Conservation (phyloP, 2,797 vertebrate species). For the Pangasius krempfi region DNA sequence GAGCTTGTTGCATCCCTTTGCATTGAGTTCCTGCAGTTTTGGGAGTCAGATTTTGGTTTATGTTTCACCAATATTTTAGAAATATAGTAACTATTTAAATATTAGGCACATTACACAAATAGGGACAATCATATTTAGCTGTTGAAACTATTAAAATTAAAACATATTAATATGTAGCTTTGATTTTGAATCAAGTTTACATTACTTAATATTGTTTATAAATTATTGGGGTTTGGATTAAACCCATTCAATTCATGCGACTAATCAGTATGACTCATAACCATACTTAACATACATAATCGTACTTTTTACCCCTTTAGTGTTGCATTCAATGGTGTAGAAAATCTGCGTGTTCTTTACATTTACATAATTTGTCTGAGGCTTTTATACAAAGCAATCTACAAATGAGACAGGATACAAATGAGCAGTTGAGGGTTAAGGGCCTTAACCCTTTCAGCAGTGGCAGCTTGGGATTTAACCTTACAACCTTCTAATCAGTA, state of each 20-base stretch:
- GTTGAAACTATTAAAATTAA: background rate
- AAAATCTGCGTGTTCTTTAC: too few species aligned
- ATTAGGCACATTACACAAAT: background rate
- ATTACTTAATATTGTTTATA: background rate
- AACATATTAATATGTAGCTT: background rate
- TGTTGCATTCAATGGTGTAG: background rate
- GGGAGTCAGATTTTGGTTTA: background rate
- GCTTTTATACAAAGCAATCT: background rate
- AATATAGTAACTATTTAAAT: background rate
- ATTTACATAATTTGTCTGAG: background rate
- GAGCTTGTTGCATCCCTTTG: background rate
- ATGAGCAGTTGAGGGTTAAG: background rate
- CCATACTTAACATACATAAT: background rate
- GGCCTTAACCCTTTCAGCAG: background rate
- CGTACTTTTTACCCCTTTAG: background rate
- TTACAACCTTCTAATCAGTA: slow-evolving; percentile 2
- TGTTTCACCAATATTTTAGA: background rate
- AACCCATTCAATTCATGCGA: background rate
- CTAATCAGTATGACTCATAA: background rate
- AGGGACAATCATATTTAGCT: background rate
- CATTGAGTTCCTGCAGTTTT: background rate
- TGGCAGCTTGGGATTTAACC: background rate
- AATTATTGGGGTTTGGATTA: background rate
- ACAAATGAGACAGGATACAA: background rate
- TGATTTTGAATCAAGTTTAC: background rate